These are phyloP conservation scores for Lutjanus argentimaculatus DNA, from an alignment of 2,797 vertebrate genomes.

Conservation along the genomic window DNA sequence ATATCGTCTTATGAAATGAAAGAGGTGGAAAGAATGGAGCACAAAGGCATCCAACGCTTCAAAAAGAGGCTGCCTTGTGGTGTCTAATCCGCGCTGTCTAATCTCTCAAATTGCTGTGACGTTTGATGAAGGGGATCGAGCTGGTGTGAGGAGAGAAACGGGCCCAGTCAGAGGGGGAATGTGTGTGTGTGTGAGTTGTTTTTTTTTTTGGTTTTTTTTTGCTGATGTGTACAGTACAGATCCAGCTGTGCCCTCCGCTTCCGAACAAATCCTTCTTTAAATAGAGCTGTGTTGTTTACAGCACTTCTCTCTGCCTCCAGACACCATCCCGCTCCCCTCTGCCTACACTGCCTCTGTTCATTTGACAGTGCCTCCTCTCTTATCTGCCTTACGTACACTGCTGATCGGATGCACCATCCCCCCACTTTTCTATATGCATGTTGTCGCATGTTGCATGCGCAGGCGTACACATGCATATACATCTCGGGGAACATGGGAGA, in stretches of 20 bases:
- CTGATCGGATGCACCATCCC: slow-evolving; percentile 75
- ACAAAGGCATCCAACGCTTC: slow-evolving; percentile 76
- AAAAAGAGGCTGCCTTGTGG: slow-evolving; percentile 75
- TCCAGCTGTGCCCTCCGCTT: slow-evolving; percentile 67
- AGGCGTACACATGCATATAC: slow-evolving; percentile 39
- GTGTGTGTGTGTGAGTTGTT: background rate
- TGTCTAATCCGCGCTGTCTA: slow-evolving; percentile 79
- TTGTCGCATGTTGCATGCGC: slow-evolving; percentile 48
- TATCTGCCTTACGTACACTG: slow-evolving; percentile 73
- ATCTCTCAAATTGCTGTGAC: slow-evolving; percentile 85
- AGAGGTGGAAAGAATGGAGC: slow-evolving; percentile 75
- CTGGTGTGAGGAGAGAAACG: slow-evolving; percentile 58
- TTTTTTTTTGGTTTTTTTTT: slow-evolving; percentile 28
- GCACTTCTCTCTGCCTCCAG: slow-evolving; percentile 66
- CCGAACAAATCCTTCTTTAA: slow-evolving; percentile 80
- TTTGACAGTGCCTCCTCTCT: slow-evolving; percentile 72
- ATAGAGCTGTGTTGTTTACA: slow-evolving; percentile 76
- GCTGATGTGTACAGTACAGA: slow-evolving; percentile 69
- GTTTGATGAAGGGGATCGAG: slow-evolving; percentile 76
- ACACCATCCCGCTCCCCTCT: slow-evolving; percentile 64
- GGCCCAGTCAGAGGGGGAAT: slow-evolving; percentile 51
- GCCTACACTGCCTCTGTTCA: slow-evolving; percentile 62
- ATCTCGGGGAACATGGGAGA: slow-evolving; percentile 18
- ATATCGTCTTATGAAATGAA: slow-evolving; percentile 81
- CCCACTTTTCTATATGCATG: slow-evolving; percentile 52